Conservation (phyloP, 2,888 invertebrate genomes). For the Tetranychus piercei region DNA sequence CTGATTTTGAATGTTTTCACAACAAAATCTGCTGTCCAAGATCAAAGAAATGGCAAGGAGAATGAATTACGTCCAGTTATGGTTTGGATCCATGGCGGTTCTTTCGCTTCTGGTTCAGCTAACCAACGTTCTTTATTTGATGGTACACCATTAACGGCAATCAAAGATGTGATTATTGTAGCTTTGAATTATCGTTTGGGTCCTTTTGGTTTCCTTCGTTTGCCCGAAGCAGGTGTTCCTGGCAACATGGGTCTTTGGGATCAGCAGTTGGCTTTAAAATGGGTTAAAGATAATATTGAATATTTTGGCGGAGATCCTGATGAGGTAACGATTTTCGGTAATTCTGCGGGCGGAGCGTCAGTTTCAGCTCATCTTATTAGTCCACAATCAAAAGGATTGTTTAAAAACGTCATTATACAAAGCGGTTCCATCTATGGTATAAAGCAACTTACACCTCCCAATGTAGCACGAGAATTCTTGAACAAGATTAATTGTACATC, state of each 20-base stretch:
- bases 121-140: background rate
- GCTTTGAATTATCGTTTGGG: slow-evolving; percentile 9
- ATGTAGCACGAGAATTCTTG: background rate
- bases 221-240: background rate
- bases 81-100: slow-evolving; percentile 15
- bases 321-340: background rate
- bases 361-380: background rate
- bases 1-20: slow-evolving; percentile 22
- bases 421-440: background rate
- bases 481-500: background rate
- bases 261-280: slow-evolving; percentile 8
- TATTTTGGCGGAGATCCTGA: slow-evolving; percentile 13
- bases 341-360: background rate
- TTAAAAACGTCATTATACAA: background rate
- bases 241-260: slow-evolving; percentile 14
- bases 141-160: slow-evolving; percentile 4
- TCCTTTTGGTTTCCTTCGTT: background rate
- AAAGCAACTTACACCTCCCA: background rate
- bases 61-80: slow-evolving; percentile 9
- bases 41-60: background rate
- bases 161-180: slow-evolving; percentile 10
- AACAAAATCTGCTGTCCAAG: background rate
- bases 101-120: slow-evolving; percentile 5
- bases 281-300: slow-evolving; percentile 7
- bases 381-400: background rate